Conservation (phyloP, 1,140 invertebrate species). For the Habropoda laboriosa region DNA sequence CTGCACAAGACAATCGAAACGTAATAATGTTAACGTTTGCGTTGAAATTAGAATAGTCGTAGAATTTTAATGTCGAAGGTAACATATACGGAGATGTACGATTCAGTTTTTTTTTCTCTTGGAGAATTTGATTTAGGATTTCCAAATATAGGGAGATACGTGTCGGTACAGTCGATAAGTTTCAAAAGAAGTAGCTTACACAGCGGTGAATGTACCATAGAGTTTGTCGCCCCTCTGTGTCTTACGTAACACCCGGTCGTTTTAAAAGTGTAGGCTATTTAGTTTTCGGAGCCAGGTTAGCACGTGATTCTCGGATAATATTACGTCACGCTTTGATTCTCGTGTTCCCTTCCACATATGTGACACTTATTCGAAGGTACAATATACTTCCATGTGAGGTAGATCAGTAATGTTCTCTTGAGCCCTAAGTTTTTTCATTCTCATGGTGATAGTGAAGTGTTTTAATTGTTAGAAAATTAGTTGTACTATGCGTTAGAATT, state of each 20-base stretch:
- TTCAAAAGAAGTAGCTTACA: neutral
- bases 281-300: neutral
- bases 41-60: too few relatives aligned
- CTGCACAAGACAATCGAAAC: too few relatives aligned
- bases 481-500: neutral
- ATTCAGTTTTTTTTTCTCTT: neutral
- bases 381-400: neutral
- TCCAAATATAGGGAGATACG: neutral
- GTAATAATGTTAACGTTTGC: neutral
- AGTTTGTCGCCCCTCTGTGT: slow-evolving; percentile 25
- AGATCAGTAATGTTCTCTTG: slow-evolving; percentile 17
- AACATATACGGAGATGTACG: too few relatives aligned
- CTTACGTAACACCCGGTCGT: slow-evolving; percentile 26
- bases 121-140: neutral
- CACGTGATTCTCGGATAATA: slow-evolving; percentile 23
- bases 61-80: neutral
- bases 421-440: neutral
- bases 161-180: neutral
- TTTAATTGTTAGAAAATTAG: neutral
- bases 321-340: neutral
- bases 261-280: slow-evolving; percentile 30
- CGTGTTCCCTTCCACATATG: neutral
- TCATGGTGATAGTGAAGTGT: neutral
- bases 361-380: neutral
- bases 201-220: neutral